A percentile compares a stretch with the other conserved stretches of the same genome.
Conservation (phyloP, 2,113 vertebrate genomes). For the Cercopithecus mona region DNA sequence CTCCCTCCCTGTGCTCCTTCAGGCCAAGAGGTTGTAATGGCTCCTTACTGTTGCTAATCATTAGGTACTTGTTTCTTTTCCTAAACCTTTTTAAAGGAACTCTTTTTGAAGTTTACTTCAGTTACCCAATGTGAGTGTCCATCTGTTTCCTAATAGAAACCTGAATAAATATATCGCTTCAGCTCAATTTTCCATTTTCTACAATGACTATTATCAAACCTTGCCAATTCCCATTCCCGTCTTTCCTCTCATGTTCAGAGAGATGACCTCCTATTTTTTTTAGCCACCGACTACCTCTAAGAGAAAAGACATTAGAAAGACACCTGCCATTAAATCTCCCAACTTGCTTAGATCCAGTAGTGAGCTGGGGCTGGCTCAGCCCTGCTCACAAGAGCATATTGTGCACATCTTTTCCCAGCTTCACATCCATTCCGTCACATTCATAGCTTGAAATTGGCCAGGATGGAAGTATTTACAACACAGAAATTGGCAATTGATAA, state of each 20-base stretch:
- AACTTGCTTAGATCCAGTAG: neutral
- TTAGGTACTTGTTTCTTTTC: neutral
- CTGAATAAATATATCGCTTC: neutral
- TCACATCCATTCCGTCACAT: neutral
- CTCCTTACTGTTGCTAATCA: neutral
- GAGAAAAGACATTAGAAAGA: constrained; percentile 25
- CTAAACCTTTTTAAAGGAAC: constrained; percentile 1
- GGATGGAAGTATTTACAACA: neutral
- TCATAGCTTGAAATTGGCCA: neutral
- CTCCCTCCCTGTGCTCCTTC: neutral
- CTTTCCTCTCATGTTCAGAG: neutral
- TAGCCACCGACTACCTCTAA: neutral
- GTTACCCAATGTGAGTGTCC: neutral
- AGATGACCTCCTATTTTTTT: neutral
- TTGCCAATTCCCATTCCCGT: neutral
- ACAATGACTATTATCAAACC: neutral
- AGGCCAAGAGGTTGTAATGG: neutral
- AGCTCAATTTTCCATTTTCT: neutral
- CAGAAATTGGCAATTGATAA: neutral
- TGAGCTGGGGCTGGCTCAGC: neutral
- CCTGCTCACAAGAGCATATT: neutral
- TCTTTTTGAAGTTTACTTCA: neutral
- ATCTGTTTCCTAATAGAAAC: neutral
- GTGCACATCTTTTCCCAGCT: neutral
- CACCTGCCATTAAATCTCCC: neutral